Evolutionary conservation across 1,140 invertebrate species (phyloP).

Genomic region (Rhizoglyphus robini): DNA sequence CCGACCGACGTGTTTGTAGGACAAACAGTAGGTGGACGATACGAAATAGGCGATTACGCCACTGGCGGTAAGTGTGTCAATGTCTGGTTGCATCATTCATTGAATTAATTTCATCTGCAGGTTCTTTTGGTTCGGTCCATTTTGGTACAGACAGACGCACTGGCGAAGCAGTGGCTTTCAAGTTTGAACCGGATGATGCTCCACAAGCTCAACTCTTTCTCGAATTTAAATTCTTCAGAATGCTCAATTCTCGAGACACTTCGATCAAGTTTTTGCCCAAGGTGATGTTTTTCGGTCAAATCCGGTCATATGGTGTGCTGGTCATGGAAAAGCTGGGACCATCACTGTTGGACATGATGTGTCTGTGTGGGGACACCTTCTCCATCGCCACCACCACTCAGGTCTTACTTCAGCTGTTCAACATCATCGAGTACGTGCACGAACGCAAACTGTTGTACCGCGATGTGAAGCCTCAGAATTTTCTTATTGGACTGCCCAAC

Average conservation of each 20-base stretch:
- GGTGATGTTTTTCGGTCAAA: neutral
- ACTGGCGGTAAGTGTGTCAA: too few relatives aligned
- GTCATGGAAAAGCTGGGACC: conserved; percentile 4
- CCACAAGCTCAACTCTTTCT: neutral
- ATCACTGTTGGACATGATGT: neutral
- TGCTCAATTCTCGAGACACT: neutral
- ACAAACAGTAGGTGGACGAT: too few relatives aligned
- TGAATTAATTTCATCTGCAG: neutral
- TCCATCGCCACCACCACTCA: conserved; percentile 17
- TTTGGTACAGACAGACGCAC: neutral
- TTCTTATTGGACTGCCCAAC: neutral
- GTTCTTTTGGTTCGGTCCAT: neutral
- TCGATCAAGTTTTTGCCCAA: neutral
- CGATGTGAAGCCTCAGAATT: conserved; percentile 4
- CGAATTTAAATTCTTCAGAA: neutral
- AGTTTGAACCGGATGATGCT: neutral
- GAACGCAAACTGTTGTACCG: neutral
- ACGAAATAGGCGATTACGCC: too few relatives aligned
- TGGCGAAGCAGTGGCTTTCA: neutral
- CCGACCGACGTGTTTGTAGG: too few relatives aligned
- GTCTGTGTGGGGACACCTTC: neutral
- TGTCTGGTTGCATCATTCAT: too few relatives aligned
- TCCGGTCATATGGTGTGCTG: neutral
- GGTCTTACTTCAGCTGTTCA: conserved; percentile 23
- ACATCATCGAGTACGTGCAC: conserved; percentile 10